These are phyloP conservation scores for Onchidella celtica DNA, from an alignment of 2,888 invertebrate species.

Conservation along the genomic window DNA sequence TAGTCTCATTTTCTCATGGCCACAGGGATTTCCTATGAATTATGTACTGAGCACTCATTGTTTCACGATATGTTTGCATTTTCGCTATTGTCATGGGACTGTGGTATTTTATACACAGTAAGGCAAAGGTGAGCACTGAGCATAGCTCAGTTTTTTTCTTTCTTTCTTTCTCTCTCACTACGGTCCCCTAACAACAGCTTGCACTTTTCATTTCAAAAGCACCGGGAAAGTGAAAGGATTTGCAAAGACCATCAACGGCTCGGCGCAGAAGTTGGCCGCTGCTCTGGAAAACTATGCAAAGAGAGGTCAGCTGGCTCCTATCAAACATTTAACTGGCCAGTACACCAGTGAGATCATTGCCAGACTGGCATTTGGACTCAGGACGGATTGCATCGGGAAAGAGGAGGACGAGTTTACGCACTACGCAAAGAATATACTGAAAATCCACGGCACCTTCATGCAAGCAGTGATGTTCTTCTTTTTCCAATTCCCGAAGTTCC, in stretches of 20 bases:
- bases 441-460: not conserved
- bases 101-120: too few relatives aligned
- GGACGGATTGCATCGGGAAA: slow-evolving; percentile 21
- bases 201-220: not conserved
- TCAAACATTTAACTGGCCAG: not conserved
- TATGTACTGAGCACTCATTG: too few relatives aligned
- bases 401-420: slow-evolving; percentile 20
- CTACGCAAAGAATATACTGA: not conserved
- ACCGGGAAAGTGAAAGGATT: slow-evolving; percentile 14
- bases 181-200: not conserved
- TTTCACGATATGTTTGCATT: too few relatives aligned
- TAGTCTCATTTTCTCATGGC: too few relatives aligned
- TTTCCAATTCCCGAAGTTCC: not conserved
- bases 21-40: too few relatives aligned
- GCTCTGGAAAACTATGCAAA: not conserved
- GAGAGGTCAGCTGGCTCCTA: not conserved
- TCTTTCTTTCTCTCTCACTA: not conserved
- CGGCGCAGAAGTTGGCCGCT: not conserved
- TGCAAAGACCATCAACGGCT: not conserved
- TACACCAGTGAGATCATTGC: slow-evolving; percentile 21
- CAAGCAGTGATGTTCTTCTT: not conserved
- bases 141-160: not conserved
- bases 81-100: too few relatives aligned
- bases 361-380: not conserved
- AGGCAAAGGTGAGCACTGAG: not conserved